Evolutionary conservation across 2,113 vertebrate genomes (phyloP).

Genomic region (Caretta caretta): DNA sequence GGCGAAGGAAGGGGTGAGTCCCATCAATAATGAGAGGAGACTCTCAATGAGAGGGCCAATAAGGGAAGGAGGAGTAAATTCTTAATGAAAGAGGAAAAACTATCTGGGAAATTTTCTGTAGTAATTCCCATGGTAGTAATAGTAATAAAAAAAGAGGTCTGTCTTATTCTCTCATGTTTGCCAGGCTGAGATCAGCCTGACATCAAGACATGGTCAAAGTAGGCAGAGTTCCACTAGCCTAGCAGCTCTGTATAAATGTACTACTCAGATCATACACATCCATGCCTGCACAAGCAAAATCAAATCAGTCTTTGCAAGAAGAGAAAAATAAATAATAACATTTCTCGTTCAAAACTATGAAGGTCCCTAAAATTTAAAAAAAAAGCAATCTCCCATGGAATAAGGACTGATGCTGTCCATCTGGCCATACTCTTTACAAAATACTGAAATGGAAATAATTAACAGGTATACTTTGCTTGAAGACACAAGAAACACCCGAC

Average conservation of each 20-base stretch:
- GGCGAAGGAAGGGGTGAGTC: background rate
- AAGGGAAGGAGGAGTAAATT: background rate
- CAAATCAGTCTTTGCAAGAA: background rate
- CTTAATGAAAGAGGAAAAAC: background rate
- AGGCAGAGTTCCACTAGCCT: background rate
- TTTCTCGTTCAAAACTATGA: background rate
- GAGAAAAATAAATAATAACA: background rate
- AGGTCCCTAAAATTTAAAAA: background rate
- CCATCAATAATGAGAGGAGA: background rate
- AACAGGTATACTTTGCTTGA: background rate
- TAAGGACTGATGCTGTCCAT: background rate
- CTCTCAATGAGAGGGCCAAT: background rate
- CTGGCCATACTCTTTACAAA: background rate
- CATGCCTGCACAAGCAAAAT: background rate
- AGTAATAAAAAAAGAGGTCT: background rate
- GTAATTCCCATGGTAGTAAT: background rate
- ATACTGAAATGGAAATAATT: background rate
- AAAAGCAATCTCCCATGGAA: accelerated
- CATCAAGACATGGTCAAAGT: background rate
- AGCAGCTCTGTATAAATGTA: background rate
- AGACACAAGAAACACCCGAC: background rate
- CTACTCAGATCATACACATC: background rate
- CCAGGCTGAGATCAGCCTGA: background rate
- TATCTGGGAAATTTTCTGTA: background rate
- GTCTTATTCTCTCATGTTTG: background rate